Evolutionary conservation across 2,797 vertebrate species (phyloP).

Genomic region (Cuculus canorus): DNA sequence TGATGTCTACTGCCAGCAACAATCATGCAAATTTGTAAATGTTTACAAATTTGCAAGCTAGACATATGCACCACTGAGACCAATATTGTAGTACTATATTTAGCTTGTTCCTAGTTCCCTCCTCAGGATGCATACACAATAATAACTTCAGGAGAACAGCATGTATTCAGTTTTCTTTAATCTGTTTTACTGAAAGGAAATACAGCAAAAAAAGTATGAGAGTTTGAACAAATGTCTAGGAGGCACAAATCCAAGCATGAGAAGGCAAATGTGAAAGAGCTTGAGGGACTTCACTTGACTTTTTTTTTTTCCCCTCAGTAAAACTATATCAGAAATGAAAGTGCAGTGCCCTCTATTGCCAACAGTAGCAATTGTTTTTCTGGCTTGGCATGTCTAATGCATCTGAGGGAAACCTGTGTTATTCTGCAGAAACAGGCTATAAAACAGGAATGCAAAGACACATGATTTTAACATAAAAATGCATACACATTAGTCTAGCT

Average conservation of each 20-base stretch:
- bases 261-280: neutral
- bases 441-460: neutral
- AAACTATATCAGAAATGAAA: slow-evolving; percentile 25
- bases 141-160: slow-evolving; percentile 5
- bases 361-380: neutral
- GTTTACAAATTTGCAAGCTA: slow-evolving; percentile 70
- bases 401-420: neutral
- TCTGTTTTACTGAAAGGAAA: neutral
- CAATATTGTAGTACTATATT: slow-evolving; percentile 45
- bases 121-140: neutral
- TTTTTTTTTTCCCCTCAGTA: neutral
- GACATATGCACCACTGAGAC: slow-evolving; percentile 51
- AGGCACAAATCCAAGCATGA: neutral
- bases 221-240: neutral
- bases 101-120: slow-evolving; percentile 31
- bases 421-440: neutral
- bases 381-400: neutral
- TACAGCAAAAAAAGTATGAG: neutral
- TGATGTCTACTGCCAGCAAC: slow-evolving; percentile 53
- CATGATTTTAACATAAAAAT: neutral
- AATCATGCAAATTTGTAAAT: slow-evolving; percentile 69
- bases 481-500: neutral
- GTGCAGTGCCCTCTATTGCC: slow-evolving; percentile 54
- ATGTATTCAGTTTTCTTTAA: neutral
- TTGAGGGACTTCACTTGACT: neutral